Evolutionary conservation across 2,888 invertebrate species (phyloP).

Genomic region (Empis stercorea): DNA sequence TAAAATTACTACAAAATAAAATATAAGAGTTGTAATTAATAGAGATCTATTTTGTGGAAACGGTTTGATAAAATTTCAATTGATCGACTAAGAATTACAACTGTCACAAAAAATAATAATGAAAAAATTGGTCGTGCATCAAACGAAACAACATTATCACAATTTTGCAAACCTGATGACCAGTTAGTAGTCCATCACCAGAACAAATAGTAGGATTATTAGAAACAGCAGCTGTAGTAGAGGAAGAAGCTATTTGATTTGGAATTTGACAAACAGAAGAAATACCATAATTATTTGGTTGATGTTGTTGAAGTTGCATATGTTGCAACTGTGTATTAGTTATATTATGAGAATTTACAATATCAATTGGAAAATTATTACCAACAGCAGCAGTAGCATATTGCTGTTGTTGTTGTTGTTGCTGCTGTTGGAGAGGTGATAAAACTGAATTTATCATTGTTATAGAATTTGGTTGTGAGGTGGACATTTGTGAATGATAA

Average conservation of each 20-base stretch:
- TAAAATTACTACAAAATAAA: too few relatives aligned
- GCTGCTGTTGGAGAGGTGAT: slow-evolving; percentile 5
- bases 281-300: too few relatives aligned
- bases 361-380: too few relatives aligned
- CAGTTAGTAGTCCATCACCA: not conserved
- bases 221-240: not conserved
- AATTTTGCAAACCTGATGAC: slow-evolving; percentile 8
- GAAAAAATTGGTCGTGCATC: too few relatives aligned
- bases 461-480: slow-evolving; percentile 13
- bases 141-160: not conserved
- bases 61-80: too few relatives aligned
- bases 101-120: too few relatives aligned
- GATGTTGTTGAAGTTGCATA: not conserved
- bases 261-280: not conserved
- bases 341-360: too few relatives aligned
- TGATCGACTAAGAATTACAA: too few relatives aligned
- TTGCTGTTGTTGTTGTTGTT: slow-evolving; percentile 7
- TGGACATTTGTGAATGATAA: slow-evolving; percentile 10
- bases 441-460: slow-evolving; percentile 5
- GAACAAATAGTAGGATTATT: not conserved
- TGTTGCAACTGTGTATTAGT: too few relatives aligned
- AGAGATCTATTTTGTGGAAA: too few relatives aligned
- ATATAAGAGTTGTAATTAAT: too few relatives aligned
- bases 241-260: not conserved
- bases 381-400: too few relatives aligned